phyloP scores from a whole-genome alignment of 2,113 vertebrate species.

The Damaliscus lunatus region DNA sequence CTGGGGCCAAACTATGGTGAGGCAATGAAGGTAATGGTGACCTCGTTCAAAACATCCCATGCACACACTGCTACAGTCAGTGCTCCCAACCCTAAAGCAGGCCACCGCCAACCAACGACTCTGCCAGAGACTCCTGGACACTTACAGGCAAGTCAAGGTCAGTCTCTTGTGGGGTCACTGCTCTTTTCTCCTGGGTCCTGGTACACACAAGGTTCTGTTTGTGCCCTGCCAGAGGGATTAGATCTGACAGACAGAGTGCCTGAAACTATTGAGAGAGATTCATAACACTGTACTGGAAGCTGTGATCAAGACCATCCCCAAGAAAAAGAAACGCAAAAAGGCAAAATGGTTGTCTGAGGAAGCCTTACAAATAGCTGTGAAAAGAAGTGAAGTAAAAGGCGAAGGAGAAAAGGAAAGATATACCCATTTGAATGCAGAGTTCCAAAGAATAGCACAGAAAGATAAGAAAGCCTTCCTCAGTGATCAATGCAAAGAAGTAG shows the following conservation, averaged over 20 bases:
- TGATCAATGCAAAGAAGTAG: neutral
- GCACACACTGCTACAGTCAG: neutral
- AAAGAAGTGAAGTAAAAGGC: neutral
- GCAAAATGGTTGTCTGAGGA: neutral
- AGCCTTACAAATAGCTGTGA: neutral
- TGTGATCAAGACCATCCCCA: neutral
- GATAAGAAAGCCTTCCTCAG: neutral
- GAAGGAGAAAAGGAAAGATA: neutral
- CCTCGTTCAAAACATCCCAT: neutral
- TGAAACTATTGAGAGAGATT: neutral
- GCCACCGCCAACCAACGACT: fast-evolving
- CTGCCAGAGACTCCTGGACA: neutral
- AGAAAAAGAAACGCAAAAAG: neutral
- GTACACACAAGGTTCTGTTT: neutral
- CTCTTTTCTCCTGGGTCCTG: neutral
- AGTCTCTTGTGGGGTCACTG: neutral
- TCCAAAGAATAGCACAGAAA: neutral
- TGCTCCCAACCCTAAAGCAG: neutral
- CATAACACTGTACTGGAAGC: neutral
- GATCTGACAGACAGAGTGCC: neutral
- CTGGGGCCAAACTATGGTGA: neutral
- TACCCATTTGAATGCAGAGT: neutral
- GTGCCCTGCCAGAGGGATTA: neutral
- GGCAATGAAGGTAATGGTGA: neutral
- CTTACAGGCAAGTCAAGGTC: neutral